Base-by-base conservation (phyloP, 2,888 invertebrate genomes). In the Gortyna flavago region DNA sequence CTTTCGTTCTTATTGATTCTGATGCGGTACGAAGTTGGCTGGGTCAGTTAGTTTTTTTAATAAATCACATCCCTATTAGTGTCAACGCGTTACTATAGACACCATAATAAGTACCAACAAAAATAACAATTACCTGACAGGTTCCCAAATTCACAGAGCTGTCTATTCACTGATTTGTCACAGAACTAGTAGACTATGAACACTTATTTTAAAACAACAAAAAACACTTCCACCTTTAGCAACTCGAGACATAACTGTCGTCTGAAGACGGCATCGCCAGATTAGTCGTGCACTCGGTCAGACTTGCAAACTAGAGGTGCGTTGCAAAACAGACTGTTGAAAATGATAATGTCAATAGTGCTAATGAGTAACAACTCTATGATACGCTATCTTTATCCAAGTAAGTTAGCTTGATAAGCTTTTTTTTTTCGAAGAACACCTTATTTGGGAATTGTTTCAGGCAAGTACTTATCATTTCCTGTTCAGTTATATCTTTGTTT, bases 211-310 rank as follows among this genome's bases (percentile, higher is more conserved):
- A 73, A 59, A 44, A 74, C 72, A 75, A 86, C 88, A 90, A 88
- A 83, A 83, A 86, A 75, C 87, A 87, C 81, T 69, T 75, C 81
- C 80, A 77, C 79, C 85, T 89, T 88, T 87, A 83, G 85, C 87
- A 90, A 90, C 88, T 88, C 87, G 90, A 89, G 80, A 88, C 89
- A 88, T 91, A 91, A 93, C 93, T 90, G 92, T 90, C 90, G 80
- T 75, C 76, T 75, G 82, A 86, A 90, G 91, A 90, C 81, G 87
- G 77, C 85, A 83, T 88, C 75, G 79, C 68, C 80, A 78, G 86
- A 88, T 89, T 86, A 88, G 82, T 75, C 72, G 85, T 73, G 83
- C 83, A 81, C 77, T 73, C 78, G 59, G 75, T 65, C 83, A 85
- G 80, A 78, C 83, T 85, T 79, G 84, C 71, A 73, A 71, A 77